phyloP scores from a whole-genome alignment of 64 coral and sea anemone genomes.

The Porites australiensis region DNA sequence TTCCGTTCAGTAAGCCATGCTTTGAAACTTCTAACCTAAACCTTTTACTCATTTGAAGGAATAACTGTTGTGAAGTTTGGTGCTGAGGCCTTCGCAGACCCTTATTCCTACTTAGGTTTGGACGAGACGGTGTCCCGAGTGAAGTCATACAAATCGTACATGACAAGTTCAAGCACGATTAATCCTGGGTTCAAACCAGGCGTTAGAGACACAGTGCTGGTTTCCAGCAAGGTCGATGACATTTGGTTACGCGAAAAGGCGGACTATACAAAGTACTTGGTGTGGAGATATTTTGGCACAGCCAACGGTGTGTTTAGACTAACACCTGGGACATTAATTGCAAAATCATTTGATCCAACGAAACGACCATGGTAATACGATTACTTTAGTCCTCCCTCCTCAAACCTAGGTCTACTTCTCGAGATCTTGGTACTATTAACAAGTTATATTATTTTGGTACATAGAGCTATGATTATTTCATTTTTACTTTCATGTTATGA shows the following conservation, averaged over 20 bases:
- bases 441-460: no score
- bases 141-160: neutral
- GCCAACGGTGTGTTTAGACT: constrained; percentile 60
- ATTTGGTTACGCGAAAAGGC: constrained; percentile 54
- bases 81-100: constrained; percentile 40
- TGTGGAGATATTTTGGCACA: constrained; percentile 69
- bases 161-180: neutral
- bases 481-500: no score
- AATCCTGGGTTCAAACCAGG: constrained; percentile 66
- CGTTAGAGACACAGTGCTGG: constrained; percentile 52
- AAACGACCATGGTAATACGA: constrained; percentile 62
- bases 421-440: no score
- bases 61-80: constrained; percentile 42
- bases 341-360: constrained; percentile 55
- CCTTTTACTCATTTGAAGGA: neutral
- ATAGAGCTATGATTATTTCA: no score
- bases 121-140: constrained; percentile 10
- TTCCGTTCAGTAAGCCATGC: no score
- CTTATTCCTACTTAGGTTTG: constrained; percentile 50
- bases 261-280: constrained; percentile 30
- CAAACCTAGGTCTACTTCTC: no score
- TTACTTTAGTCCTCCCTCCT: no score
- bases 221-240: constrained; percentile 1
- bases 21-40: no score
- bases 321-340: constrained; percentile 28